phyloP scores from a whole-genome alignment of 2,113 vertebrate species.

The Lanius ludovicianus region DNA sequence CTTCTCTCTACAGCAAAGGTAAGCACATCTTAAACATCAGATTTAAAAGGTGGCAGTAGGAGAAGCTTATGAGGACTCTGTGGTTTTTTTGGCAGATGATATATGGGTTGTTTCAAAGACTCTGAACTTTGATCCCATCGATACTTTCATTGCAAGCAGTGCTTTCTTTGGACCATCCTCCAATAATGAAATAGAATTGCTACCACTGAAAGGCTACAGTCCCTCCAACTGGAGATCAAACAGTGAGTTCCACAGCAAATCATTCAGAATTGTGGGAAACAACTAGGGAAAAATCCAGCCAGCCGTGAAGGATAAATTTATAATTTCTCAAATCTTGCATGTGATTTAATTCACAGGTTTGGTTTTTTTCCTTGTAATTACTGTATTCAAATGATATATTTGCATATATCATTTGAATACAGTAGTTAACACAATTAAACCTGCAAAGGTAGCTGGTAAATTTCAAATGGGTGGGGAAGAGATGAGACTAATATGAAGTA shows the following conservation, averaged over 20 bases:
- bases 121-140: conserved; percentile 70
- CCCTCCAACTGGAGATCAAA: conserved; percentile 75
- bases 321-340: not conserved
- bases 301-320: not conserved
- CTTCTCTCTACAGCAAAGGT: conserved; percentile 80
- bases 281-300: not conserved
- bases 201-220: conserved; percentile 77
- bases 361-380: not conserved
- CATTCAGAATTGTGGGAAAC: not conserved
- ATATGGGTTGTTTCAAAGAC: conserved; percentile 84
- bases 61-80: not conserved
- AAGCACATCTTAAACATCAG: not conserved
- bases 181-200: conserved; percentile 74
- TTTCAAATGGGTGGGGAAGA: not conserved
- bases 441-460: not conserved
- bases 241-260: conserved; percentile 60
- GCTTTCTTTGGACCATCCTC: conserved; percentile 81
- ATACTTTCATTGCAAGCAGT: conserved; percentile 80
- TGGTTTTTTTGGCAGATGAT: conserved; percentile 70
- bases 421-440: not conserved
- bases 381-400: not conserved
- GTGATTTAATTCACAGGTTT: not conserved
- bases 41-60: not conserved
- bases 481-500: not conserved
- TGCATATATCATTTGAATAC: not conserved